Percentiles rank a stretch among this genome's conserved stretches.
Evolutionary conservation across 2,113 vertebrate genomes (phyloP).

Genomic region (Burhinus bistriatus): DNA sequence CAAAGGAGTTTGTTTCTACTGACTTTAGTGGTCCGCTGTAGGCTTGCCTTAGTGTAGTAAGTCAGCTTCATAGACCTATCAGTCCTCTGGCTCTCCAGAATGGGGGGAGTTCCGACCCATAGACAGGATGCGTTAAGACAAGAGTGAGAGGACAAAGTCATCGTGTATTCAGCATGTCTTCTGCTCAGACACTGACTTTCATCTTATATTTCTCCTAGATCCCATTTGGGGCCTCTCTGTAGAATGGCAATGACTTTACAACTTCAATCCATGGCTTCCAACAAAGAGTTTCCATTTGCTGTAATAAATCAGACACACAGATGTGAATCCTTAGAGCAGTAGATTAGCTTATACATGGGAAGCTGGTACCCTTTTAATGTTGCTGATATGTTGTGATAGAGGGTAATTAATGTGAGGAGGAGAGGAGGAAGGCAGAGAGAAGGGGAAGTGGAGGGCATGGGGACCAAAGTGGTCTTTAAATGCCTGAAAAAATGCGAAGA

Average conservation of each 20-base stretch:
- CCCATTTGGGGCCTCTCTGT: rapidly evolving
- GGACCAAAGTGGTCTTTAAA: not conserved
- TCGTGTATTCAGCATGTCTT: not conserved
- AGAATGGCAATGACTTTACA: not conserved
- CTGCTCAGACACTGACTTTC: not conserved
- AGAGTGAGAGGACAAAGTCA: not conserved
- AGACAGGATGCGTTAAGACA: not conserved
- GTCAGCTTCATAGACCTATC: not conserved
- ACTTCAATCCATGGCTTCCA: not conserved
- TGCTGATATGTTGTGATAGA: not conserved
- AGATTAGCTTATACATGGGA: not conserved
- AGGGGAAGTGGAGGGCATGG: not conserved
- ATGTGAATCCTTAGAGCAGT: not conserved
- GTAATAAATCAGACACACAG: not conserved
- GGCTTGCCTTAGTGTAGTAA: not conserved
- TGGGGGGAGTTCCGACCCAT: not conserved
- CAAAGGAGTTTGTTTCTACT: not conserved
- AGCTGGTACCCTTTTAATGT: not conserved
- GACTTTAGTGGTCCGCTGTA: not conserved
- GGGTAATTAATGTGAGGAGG: not conserved
- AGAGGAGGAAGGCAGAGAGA: not conserved
- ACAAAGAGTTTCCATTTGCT: not conserved
- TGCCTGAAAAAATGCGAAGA: not conserved
- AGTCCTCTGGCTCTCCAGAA: not conserved
- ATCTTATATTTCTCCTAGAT: not conserved